These are phyloP conservation scores for Macropodus opercularis DNA, from an alignment of 2,797 vertebrate genomes.

Conservation along the genomic window DNA sequence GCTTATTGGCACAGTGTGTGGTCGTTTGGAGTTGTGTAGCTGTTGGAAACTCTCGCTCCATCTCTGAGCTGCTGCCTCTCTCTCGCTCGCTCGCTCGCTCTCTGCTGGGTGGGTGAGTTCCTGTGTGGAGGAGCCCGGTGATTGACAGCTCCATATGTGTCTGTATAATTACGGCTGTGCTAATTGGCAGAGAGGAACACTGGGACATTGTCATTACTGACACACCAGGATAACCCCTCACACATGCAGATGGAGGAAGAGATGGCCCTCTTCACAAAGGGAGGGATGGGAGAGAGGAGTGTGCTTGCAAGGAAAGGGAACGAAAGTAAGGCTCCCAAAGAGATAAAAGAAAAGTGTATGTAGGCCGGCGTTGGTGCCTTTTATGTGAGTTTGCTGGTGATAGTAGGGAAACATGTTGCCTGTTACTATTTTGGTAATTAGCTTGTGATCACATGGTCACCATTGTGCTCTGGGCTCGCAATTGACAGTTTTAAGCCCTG, in stretches of 20 bases:
- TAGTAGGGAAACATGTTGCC: conserved; percentile 20
- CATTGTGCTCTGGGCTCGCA: conserved; percentile 19
- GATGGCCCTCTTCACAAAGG: conserved; percentile 62
- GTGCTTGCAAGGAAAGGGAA: conserved; percentile 39
- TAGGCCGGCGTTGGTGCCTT: conserved; percentile 30
- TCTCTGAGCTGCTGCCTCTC: conserved; percentile 24
- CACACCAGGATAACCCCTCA: conserved; percentile 75
- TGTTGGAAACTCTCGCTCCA: conserved; percentile 47
- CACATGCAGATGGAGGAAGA: conserved; percentile 70
- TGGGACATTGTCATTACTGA: conserved; percentile 84
- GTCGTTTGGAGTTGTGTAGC: conserved; percentile 45
- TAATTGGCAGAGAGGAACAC: conserved; percentile 84
- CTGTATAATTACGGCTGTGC: conserved; percentile 82
- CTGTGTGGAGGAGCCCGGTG: conserved; percentile 75
- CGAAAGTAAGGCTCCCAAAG: conserved; percentile 21
- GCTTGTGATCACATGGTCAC: conserved; percentile 32
- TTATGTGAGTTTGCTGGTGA: conserved; percentile 15
- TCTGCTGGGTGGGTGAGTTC: conserved; percentile 77
- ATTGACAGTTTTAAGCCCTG: conserved; percentile 11
- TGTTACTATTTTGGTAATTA: conserved; percentile 20
- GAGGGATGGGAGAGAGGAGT: conserved; percentile 35
- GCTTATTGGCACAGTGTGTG: conserved; percentile 64
- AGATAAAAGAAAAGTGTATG: conserved; percentile 12
- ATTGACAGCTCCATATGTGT: conserved; percentile 85
- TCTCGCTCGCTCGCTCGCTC: conserved; percentile 35